phyloP scores from a whole-genome alignment of 2,797 vertebrate species.

The Amniataba percoides region DNA sequence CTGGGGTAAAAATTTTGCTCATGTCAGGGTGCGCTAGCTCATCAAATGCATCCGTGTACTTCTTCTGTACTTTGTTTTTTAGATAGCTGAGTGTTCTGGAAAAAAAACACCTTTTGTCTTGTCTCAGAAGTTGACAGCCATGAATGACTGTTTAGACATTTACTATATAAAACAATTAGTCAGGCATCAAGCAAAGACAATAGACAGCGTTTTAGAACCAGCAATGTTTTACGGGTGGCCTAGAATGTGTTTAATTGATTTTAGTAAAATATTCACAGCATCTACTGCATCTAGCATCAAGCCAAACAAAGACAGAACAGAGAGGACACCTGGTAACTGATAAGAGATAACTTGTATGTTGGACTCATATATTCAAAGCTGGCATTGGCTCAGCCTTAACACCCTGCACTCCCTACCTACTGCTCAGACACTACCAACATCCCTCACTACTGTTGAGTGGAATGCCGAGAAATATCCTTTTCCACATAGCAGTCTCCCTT shows the following conservation, averaged over 20 bases:
- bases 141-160: constrained; percentile 44
- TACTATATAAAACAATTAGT: constrained; percentile 43
- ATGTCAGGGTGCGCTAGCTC: constrained; percentile 30
- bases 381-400: constrained; percentile 22
- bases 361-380: constrained; percentile 15
- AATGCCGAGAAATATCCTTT: constrained; percentile 29
- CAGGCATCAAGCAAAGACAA: constrained; percentile 46
- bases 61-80: constrained; percentile 5
- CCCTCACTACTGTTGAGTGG: constrained; percentile 6
- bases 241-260: constrained; percentile 44
- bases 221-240: constrained; percentile 28
- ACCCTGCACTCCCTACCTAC: neutral
- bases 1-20: constrained; percentile 26
- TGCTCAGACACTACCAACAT: neutral
- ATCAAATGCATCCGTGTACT: constrained; percentile 20
- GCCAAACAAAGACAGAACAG: constrained; percentile 33
- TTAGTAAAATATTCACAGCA: constrained; percentile 49
- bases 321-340: constrained; percentile 7
- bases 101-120: constrained; percentile 13
- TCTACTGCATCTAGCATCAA: constrained; percentile 26
- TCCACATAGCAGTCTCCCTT: neutral
- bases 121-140: constrained; percentile 39
- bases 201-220: constrained; percentile 35
- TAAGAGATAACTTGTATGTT: constrained; percentile 14
- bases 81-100: constrained; percentile 12